These are phyloP conservation scores for Merluccius polli DNA, from an alignment of 2,797 vertebrate species.

Conservation along the genomic window DNA sequence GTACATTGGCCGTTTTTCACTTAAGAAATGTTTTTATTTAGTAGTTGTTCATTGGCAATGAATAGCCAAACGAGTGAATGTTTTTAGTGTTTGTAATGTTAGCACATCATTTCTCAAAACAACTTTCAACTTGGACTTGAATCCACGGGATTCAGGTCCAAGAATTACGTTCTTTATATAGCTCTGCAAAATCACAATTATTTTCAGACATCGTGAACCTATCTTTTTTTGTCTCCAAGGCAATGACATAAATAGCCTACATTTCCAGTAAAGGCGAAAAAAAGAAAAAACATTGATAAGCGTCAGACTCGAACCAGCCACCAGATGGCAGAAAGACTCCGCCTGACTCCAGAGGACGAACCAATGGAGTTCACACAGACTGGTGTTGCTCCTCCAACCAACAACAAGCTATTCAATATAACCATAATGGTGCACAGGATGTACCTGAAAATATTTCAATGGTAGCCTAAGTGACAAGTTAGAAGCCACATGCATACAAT, in stretches of 20 bases:
- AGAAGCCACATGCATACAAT: neutral
- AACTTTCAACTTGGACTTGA: neutral
- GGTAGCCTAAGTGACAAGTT: neutral
- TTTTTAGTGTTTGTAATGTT: neutral
- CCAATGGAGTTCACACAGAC: neutral
- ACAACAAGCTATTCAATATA: neutral
- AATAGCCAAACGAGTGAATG: neutral
- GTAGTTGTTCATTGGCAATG: neutral
- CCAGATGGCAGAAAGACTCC: conserved; percentile 53
- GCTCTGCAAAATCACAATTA: neutral
- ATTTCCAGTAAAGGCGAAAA: neutral
- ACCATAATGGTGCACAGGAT: neutral
- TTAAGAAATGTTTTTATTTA: no score
- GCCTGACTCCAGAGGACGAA: neutral
- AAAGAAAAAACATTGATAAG: neutral
- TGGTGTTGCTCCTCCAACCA: neutral
- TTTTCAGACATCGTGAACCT: neutral
- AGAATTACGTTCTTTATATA: neutral
- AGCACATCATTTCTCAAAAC: neutral
- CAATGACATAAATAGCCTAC: neutral
- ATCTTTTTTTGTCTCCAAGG: neutral
- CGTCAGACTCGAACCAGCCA: conserved; percentile 18
- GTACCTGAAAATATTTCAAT: no score
- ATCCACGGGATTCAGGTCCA: neutral
- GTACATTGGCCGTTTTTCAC: neutral